Evolutionary conservation across 2,113 vertebrate species (phyloP).

Genomic region (Puffinus mauretanicus): DNA sequence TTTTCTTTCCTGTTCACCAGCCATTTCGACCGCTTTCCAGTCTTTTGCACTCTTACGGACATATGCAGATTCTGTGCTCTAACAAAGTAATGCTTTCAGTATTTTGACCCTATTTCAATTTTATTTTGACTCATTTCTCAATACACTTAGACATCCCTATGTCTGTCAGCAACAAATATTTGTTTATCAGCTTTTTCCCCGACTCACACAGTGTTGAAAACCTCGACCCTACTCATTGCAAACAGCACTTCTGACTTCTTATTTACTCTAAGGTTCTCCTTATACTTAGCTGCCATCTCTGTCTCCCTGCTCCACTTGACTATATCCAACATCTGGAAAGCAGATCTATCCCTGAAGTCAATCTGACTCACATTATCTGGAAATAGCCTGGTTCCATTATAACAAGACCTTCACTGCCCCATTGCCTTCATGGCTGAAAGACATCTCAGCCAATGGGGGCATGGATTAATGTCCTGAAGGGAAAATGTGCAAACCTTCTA

Average conservation of each 20-base stretch:
- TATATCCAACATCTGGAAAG: constrained; percentile 62
- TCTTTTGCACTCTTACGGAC: not conserved
- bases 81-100: not conserved
- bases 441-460: constrained; percentile 38
- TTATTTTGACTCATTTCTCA: not conserved
- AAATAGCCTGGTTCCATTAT: constrained; percentile 66
- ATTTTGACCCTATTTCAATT: not conserved
- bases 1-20: not conserved
- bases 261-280: not conserved
- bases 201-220: not conserved
- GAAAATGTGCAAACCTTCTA: constrained; percentile 42
- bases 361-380: constrained; percentile 65
- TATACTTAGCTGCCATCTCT: constrained; percentile 1
- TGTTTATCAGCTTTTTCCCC: not conserved
- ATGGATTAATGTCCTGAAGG: constrained; percentile 58
- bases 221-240: not conserved
- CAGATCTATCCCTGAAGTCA: constrained; percentile 58
- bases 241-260: not conserved
- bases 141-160: not conserved
- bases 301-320: constrained; percentile 36
- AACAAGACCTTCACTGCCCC: constrained; percentile 64
- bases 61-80: not conserved
- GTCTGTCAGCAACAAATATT: not conserved
- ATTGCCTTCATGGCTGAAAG: constrained; percentile 59
- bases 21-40: not conserved